Base-by-base conservation (phyloP, 2,888 invertebrate genomes). In the Catocala nupta region DNA sequence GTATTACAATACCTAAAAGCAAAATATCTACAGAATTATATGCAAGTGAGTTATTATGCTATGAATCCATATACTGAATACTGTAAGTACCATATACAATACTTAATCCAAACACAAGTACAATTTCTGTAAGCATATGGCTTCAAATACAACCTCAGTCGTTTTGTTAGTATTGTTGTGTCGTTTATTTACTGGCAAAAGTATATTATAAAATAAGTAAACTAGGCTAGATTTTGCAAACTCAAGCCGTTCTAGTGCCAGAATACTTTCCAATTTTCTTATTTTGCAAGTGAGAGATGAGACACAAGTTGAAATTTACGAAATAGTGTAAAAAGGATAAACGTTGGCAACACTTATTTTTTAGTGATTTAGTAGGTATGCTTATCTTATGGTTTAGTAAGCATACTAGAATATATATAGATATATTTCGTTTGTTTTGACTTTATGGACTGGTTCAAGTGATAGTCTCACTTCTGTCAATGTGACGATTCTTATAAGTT, bases 51-150 rank as follows among this genome's bases (percentile, higher is more conserved):
- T 5, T 7, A 7, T 39, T 16, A 47, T 9, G 47, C n/a, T 7
- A 12, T 47, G 13, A 47, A 47, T 11, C 43, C 10, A 5, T 47
- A n/a, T 47, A 5, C 47, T 13, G 12, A 47, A 47, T 13, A 0
- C 47, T 47, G 8, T 16, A 12, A 47, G 47, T 43, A 10, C 6
- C 9, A 8, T 48, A 13, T 25, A n/a, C 2, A 34, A 12, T 7
- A 16, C 12, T 34, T 8, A 51, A 39, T 51, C 51, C 11, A 51
- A 51, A 39, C 8, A 36, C 51, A 51, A 51, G 51, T 51, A 13
- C 49, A 49, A 34, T 34, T 34, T 25, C 48, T 48, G 48, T 48
- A 25, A 39, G 36, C 36, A 7, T 47, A 51, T 8, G 51, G 51
- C 51, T 51, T 51, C 51, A 36, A 34, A 25, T 7, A n/a, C 11